phyloP scores from a whole-genome alignment of 2,113 vertebrate genomes.

The Indri indri region DNA sequence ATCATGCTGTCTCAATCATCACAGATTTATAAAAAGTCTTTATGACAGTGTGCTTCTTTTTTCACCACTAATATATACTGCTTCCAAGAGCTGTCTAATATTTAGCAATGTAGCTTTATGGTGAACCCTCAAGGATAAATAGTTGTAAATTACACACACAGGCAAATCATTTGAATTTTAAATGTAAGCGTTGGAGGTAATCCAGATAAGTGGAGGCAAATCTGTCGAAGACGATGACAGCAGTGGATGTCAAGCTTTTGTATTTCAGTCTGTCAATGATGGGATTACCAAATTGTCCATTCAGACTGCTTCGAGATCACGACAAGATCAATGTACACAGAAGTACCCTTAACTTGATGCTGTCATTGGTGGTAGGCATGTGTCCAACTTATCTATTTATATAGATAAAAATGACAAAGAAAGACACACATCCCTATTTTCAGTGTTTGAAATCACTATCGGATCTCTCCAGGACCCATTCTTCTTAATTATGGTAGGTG shows the following conservation, averaged over 20 bases:
- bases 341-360: not conserved
- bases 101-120: not conserved
- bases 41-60: not conserved
- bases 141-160: not conserved
- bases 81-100: not conserved
- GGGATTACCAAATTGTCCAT: not conserved
- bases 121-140: not conserved
- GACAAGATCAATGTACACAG: not conserved
- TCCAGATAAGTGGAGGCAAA: not conserved
- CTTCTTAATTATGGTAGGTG: not conserved
- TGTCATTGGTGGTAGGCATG: not conserved
- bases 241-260: not conserved
- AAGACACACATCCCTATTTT: not conserved
- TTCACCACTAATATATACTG: not conserved
- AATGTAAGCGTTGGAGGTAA: not conserved
- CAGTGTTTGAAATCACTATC: not conserved
- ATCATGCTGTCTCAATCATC: not conserved
- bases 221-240: not conserved
- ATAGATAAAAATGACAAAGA: not conserved
- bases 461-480: not conserved
- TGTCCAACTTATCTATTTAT: not conserved
- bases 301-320: not conserved
- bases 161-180: not conserved
- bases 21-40: not conserved
- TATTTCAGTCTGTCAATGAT: not conserved